Base-by-base conservation (phyloP, 2,888 invertebrate species). In the Melieria omissa region DNA sequence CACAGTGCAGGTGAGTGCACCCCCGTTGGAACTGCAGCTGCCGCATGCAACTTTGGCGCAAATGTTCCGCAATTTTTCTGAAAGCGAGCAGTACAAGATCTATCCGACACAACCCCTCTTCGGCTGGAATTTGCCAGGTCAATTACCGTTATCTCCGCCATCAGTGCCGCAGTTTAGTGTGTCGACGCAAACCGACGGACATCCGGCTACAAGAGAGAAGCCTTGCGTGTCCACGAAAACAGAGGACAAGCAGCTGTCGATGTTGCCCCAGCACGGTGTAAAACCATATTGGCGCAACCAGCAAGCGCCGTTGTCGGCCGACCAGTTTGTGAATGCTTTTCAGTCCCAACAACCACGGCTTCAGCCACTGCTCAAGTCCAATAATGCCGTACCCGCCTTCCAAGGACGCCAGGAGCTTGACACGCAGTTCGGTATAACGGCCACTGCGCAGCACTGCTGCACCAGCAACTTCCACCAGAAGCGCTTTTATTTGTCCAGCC, bases 401-500 rank as follows among this genome's bases (percentile, higher is more conserved):
- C 29, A 29, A 29, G 29, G 3, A 9, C 12, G 7, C 44, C 54
- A 42, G 5, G 9, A 14, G 8, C 8, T 9, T 29, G 57, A 46
- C 46, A 10, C 65, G 14, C 46, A 45, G 44, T 44, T 42, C 6
- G 65, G 55, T 29, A 16, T 6, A 6, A 44, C 60, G 14, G 14
- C 55, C 44, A 46, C 54, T 58, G 42, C 42, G 49, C 68, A 76
- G 14, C 71, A 67, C 41, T 89, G 89, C 75, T 89, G 89, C 76
- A 80, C 83, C 12, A 82, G 82, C 49, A 81, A 77, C 44, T 89
- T 88, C 75, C 86, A 83, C 54, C 84, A 87, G 16, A 86, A 86
- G 71, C 84, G 86, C 69, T 89, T 90, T 78, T 84, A 88, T 49
- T 76, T 91, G 3, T 82, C 88, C 0, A 91, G 89, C 83, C 91